Evolutionary conservation across 2,113 vertebrate species (phyloP), one percentile per base, ranked within the genome.

Genomic region (Channa maculata): DNA sequence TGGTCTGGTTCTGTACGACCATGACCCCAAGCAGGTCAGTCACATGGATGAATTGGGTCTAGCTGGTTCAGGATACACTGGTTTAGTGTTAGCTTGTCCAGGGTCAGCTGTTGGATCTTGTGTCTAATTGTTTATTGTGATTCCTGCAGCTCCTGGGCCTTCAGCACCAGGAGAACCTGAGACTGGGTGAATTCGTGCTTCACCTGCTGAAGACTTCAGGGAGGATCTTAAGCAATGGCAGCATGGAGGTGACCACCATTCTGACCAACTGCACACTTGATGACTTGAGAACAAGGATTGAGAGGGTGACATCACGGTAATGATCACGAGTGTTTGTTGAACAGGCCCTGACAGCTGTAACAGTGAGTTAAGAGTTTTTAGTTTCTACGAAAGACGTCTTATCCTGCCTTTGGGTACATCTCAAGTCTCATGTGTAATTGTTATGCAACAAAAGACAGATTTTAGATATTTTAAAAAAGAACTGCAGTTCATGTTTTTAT

Each of bases 261-360:
- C 94, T 99, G 59, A 94, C 93, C 36, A 84, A 92, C 2, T 99
- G 97, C 75, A 98, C 96, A 0, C 89, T 99, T 79, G 97, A 99
- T 69, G 98, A 99, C 87, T 92, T 96, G 70, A 93, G 98, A 86
- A 92, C 88, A 6, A 95, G 95, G 50, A 80, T 96, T 86, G 88
- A 96, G 52, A 94, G 95, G 82, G 96, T 95, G 33, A 98, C 96
- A 1, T 96, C 96, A 4, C 96, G 97, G 98, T 98, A 67, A 79
- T 58, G 9, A 24, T 34, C 62, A 39, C 8, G 4, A 24, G 24
- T 24, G 24, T 24, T 24, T 24, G 24, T 24, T 24, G 1, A 24
- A 24, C n/a, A n/a, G n/a, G n/a, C n/a, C n/a, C n/a, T n/a, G n/a
- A n/a, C n/a, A n/a, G n/a, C n/a, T n/a, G n/a, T n/a, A n/a, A n/a